phyloP scores from a whole-genome alignment of 2,888 invertebrate species.

The Caenorhabditis japonica region DNA sequence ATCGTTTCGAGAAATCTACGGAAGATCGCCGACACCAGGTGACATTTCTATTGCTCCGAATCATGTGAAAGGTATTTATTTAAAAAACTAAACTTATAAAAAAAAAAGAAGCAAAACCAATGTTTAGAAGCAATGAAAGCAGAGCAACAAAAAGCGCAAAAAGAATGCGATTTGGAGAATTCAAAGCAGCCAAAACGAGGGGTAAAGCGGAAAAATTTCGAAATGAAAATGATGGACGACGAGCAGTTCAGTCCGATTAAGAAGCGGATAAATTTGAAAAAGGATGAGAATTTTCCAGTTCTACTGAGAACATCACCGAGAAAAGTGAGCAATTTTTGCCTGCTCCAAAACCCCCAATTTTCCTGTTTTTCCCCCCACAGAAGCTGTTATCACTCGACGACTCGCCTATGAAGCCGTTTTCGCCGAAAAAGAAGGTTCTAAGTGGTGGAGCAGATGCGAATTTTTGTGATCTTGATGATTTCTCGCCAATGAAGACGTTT shows the following conservation, averaged over 20 bases:
- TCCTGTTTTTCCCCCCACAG: not conserved
- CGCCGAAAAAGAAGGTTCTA: not conserved
- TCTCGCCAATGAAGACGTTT: slow-evolving; percentile 30
- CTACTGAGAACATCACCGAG: slow-evolving; percentile 20
- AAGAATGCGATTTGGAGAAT: no score
- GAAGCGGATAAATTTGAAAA: slow-evolving; percentile 13
- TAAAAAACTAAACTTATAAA: no score
- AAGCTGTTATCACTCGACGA: not conserved
- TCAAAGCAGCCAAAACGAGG: slow-evolving; percentile 22
- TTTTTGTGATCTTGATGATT: slow-evolving; percentile 23
- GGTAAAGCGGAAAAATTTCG: slow-evolving; percentile 40
- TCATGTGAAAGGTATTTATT: slow-evolving; percentile 52
- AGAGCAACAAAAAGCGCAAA: not conserved
- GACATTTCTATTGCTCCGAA: slow-evolving; percentile 57
- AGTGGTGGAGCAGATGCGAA: not conserved
- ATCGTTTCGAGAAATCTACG: slow-evolving; percentile 65
- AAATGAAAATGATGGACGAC: slow-evolving; percentile 39
- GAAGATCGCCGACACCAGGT: slow-evolving; percentile 59
- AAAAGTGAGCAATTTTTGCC: slow-evolving; percentile 10
- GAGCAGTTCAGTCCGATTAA: slow-evolving; percentile 52
- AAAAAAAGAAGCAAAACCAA: not conserved
- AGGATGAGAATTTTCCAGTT: not conserved
- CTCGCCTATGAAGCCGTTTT: slow-evolving; percentile 15
- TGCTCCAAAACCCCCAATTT: not conserved
- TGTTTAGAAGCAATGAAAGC: slow-evolving; percentile 10